These are phyloP conservation scores for Trilocha varians DNA, from an alignment of 2,888 invertebrate species.

Conservation along the genomic window DNA sequence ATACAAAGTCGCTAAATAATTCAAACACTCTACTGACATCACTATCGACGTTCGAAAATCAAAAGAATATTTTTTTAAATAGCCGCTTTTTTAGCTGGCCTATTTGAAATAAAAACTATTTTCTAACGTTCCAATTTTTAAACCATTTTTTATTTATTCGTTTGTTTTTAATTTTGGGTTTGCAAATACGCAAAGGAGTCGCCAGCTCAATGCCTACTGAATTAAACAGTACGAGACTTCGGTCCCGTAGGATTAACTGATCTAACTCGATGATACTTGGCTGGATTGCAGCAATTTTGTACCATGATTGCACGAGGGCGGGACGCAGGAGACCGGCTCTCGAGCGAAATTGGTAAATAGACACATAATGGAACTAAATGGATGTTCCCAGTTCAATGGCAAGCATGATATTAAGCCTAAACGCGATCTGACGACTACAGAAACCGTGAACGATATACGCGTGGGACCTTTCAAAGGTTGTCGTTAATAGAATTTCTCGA, in stretches of 20 bases:
- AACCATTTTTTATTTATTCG: constrained; percentile 4
- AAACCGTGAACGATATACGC: background rate
- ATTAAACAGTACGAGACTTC: constrained; percentile 19
- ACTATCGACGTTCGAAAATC: constrained; percentile 3
- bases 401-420: background rate
- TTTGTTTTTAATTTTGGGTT: background rate
- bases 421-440: background rate
- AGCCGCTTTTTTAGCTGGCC: background rate
- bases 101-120: constrained; percentile 3
- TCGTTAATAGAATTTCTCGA: background rate
- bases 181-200: constrained; percentile 18
- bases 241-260: constrained; percentile 42
- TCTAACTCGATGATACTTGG: constrained; percentile 51
- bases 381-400: constrained; percentile 8
- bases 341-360: constrained; percentile 53
- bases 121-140: constrained; percentile 8
- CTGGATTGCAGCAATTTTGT: constrained; percentile 63
- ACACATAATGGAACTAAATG: constrained; percentile 29
- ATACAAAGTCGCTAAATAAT: constrained; percentile 4
- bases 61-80: background rate
- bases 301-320: constrained; percentile 55
- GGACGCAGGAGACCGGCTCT: constrained; percentile 52
- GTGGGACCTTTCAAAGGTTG: background rate
- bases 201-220: constrained; percentile 34
- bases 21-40: constrained; percentile 7